Conservation (phyloP, 2,113 vertebrate genomes). For the Tichodroma muraria region DNA sequence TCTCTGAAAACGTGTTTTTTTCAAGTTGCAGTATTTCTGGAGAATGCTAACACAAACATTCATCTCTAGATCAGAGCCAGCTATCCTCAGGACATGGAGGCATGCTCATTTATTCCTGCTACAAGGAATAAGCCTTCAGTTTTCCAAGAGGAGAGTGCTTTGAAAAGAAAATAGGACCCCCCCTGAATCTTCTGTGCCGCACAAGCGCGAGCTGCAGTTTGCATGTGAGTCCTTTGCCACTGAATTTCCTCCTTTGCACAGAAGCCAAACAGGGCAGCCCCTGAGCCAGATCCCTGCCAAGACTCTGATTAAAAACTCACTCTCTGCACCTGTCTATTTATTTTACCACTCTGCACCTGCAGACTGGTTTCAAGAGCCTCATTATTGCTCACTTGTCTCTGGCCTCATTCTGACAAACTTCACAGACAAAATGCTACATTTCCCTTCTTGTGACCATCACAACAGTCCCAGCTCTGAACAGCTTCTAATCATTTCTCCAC, state of each 20-base stretch:
- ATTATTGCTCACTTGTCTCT: conserved; percentile 15
- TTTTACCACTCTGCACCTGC: conserved; percentile 43
- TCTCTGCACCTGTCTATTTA: conserved; percentile 30
- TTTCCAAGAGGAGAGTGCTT: background rate
- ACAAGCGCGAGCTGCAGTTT: background rate
- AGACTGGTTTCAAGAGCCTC: conserved; percentile 45
- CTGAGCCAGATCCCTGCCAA: background rate
- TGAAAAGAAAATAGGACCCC: background rate
- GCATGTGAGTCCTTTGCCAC: background rate
- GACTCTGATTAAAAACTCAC: conserved; percentile 29
- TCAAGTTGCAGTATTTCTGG: background rate
- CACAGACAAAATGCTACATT: background rate
- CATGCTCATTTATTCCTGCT: background rate
- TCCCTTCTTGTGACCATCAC: conserved; percentile 36
- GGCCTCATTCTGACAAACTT: conserved; percentile 26
- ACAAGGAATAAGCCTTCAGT: background rate
- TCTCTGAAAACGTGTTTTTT: background rate
- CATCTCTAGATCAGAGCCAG: background rate
- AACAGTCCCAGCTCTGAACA: background rate
- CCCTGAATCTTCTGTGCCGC: background rate
- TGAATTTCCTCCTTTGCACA: background rate
- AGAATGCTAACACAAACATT: background rate
- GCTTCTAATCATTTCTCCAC: background rate
- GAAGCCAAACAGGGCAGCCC: background rate
- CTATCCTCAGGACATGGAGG: background rate